These are phyloP conservation scores for Oscheius sp. DNA, from an alignment of 2,888 invertebrate genomes.

Conservation along the genomic window DNA sequence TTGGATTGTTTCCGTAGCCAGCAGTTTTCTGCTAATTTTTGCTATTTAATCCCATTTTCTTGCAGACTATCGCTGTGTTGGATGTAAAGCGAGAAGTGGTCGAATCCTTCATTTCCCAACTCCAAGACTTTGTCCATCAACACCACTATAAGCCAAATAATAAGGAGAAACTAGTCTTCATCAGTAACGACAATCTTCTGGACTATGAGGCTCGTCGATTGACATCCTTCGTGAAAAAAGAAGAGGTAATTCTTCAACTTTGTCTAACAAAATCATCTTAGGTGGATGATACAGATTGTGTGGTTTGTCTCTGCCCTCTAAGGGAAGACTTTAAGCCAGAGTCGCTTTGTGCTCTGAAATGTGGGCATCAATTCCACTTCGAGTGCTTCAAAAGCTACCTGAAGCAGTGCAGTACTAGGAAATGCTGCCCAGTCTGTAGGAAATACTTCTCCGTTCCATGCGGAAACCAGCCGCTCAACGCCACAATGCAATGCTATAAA, in stretches of 20 bases:
- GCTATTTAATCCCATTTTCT: not conserved
- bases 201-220: slow-evolving; percentile 19
- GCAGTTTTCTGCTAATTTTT: not conserved
- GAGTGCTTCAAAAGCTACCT: slow-evolving; percentile 40
- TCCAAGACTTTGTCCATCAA: not conserved
- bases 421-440: slow-evolving; percentile 27
- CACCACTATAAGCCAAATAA: not conserved
- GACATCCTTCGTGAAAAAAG: not conserved
- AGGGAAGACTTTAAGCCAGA: not conserved
- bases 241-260: not conserved
- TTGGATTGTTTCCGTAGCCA: not conserved
- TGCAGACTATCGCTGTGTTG: not conserved
- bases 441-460: slow-evolving; percentile 24
- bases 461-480: slow-evolving; percentile 20
- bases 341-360: slow-evolving; percentile 24
- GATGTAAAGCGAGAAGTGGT: not conserved
- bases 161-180: slow-evolving; percentile 3
- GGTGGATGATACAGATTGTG: slow-evolving; percentile 13
- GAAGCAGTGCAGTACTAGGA: slow-evolving; percentile 9
- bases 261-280: not conserved
- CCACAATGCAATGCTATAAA: not conserved
- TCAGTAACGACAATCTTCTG: not conserved
- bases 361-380: slow-evolving; percentile 51
- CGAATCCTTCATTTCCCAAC: not conserved
- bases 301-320: slow-evolving; percentile 14